Base-by-base conservation (phyloP, 2,113 vertebrate genomes). In the Tauraco erythrolophus region DNA sequence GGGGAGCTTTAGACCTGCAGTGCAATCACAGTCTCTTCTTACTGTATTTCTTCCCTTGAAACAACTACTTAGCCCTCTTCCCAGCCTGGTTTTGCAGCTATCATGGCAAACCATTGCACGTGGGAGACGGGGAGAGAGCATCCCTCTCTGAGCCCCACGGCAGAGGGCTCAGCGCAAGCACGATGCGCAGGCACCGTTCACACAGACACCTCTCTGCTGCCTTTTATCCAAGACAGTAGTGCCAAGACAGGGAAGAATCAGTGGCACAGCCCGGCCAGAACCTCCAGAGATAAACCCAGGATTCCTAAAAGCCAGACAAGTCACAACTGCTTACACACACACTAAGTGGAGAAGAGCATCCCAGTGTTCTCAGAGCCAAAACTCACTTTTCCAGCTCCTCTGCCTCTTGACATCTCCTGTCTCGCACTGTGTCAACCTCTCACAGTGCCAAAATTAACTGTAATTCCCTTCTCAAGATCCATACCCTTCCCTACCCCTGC, bases 131-230 rank as follows among this genome's bases (percentile, higher is more conserved):
- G 48, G 25, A 77, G 22, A n/a, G 8, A n/a, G 7, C 28, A 11
- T 12, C 37, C 23, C 35, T 35, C 19, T 14, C n/a, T 1, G 6
- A 79, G 70, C 10, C 19, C 43, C 1, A 0, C 2, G 30, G 51
- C 54, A 61, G 58, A 48, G n/a, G 45, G 30, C 41, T 56, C 31
- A 19, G 74, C 1, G 9, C 48, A 35, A 64, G 43, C 14, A 7
- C 0, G 0, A 31, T 4, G 22, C 53, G 22, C 41, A 12, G n/a
- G 11, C 37, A 45, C 27, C 1, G 2, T 1, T 25, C 7, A 10
- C 1, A 0, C 6, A 22, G 15, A 43, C 8, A 7, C n/a, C 27
- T 14, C 66, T 45, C 56, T 25, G 25, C 68, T 65, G 43, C 43
- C 60, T 76, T 72, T 50, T 10, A 60, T 11, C 43, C 11, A 18